Percentiles rank a stretch among this genome's conserved stretches.
These are phyloP conservation scores for Rhingia rostrata DNA, from an alignment of 2,888 invertebrate species.

Conservation along the genomic window DNA sequence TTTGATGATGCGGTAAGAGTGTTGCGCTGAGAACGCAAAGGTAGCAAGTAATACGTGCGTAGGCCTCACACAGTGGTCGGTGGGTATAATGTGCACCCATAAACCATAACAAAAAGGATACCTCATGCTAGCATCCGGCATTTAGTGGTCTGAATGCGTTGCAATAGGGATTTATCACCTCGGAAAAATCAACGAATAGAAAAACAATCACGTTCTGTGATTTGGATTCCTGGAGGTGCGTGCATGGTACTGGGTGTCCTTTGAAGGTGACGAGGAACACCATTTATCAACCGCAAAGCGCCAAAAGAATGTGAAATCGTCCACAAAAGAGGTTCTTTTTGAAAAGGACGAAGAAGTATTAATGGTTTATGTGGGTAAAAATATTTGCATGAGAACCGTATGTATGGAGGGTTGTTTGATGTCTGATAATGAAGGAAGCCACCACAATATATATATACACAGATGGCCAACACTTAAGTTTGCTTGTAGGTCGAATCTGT, in stretches of 20 bases:
- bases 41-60: constrained; percentile 40
- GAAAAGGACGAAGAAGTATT: too few species aligned
- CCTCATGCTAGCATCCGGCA: constrained; percentile 68
- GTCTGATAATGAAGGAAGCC: too few species aligned
- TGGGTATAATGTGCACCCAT: constrained; percentile 62
- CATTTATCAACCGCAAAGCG: constrained; percentile 46
- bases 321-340: too few species aligned
- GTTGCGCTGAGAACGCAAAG: constrained; percentile 26
- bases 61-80: constrained; percentile 64
- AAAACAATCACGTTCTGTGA: constrained; percentile 65
- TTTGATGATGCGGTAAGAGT: constrained; percentile 32
- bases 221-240: constrained; percentile 34
- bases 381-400: too few species aligned
- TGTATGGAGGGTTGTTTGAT: too few species aligned
- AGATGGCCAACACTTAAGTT: too few species aligned
- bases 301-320: constrained; percentile 42
- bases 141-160: constrained; percentile 66
- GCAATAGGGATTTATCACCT: constrained; percentile 59
- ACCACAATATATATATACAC: too few species aligned
- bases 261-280: constrained; percentile 23
- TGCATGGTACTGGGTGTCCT: constrained; percentile 26
- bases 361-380: too few species aligned
- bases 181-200: constrained; percentile 58
- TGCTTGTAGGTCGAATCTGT: too few species aligned
- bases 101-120: constrained; percentile 69